Evolutionary conservation across 2,888 invertebrate genomes (phyloP).

Genomic region (Dasysyrphus tricinctus): DNA sequence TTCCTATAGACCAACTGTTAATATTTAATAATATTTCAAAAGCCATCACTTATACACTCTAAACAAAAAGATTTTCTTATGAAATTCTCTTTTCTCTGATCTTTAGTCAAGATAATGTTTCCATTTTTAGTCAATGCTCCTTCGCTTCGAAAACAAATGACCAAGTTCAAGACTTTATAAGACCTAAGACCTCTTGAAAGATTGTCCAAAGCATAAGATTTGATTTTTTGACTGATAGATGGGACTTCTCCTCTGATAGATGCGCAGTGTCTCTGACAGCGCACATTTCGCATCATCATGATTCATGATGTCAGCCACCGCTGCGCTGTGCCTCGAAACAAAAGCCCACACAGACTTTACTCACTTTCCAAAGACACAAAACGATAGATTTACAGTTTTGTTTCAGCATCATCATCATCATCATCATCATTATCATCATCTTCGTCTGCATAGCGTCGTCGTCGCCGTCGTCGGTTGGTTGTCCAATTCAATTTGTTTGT

Average conservation of each 20-base stretch:
- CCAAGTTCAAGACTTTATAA: conserved; percentile 37
- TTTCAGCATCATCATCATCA: conserved; percentile 57
- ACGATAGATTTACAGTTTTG: conserved; percentile 64
- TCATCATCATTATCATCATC: conserved; percentile 19
- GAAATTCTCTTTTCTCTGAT: conserved; percentile 44
- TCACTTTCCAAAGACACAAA: conserved; percentile 61
- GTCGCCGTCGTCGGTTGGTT: conserved; percentile 21
- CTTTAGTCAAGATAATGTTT: conserved; percentile 50
- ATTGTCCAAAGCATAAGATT: conserved; percentile 56
- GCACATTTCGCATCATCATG: conserved; percentile 68
- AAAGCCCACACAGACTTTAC: conserved; percentile 56
- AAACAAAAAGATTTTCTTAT: conserved; percentile 45
- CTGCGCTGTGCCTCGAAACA: conserved; percentile 39
- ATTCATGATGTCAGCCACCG: conserved; percentile 69
- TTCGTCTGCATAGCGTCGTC: conserved; percentile 11
- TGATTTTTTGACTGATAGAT: conserved; percentile 73
- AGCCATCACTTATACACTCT: conserved; percentile 43
- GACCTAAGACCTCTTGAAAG: conserved; percentile 64
- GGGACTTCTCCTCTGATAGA: conserved; percentile 53
- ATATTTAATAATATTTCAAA: conserved; percentile 22
- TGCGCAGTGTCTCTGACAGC: conserved; percentile 44
- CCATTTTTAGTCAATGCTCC: conserved; percentile 36
- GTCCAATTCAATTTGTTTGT: conserved; percentile 70
- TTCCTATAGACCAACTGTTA: not conserved
- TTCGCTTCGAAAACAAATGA: conserved; percentile 52